A percentile compares a stretch with the other conserved stretches of the same genome.
phyloP scores from a whole-genome alignment of 2,888 invertebrate genomes.

The Zaprionus bogoriensis region DNA sequence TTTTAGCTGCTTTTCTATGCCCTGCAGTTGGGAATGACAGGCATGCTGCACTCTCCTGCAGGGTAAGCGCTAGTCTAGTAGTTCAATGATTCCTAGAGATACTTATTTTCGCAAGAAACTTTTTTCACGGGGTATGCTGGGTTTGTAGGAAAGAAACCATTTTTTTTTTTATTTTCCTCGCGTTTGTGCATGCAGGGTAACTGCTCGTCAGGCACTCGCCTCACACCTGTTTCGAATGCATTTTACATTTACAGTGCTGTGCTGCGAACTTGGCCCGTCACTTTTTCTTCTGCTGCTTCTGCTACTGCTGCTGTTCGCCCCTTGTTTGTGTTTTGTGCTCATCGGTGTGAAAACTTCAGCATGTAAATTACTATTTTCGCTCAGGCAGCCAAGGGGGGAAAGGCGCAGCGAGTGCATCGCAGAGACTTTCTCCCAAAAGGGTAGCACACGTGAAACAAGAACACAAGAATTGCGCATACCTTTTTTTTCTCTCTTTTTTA shows the following conservation, averaged over 20 bases:
- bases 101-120: no score
- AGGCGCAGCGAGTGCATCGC: neutral
- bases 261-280: conserved; percentile 27
- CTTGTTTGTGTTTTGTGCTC: conserved; percentile 56
- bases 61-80: no score
- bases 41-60: neutral
- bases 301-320: no score
- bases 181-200: neutral
- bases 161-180: no score
- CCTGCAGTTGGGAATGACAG: neutral
- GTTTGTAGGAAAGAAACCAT: no score
- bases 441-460: neutral
- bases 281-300: conserved; percentile 3
- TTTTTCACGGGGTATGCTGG: no score
- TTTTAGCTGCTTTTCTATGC: conserved; percentile 19
- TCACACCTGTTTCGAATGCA: neutral
- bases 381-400: neutral
- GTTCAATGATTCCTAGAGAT: no score
- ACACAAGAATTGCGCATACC: conserved; percentile 28
- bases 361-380: conserved; percentile 67
- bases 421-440: conserved; percentile 5
- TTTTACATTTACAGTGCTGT: conserved; percentile 34
- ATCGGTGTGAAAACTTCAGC: conserved; percentile 66
- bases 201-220: neutral
- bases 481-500: conserved; percentile 34